Conservation (phyloP, 2,113 vertebrate genomes). For the Syrmaticus mikado region DNA sequence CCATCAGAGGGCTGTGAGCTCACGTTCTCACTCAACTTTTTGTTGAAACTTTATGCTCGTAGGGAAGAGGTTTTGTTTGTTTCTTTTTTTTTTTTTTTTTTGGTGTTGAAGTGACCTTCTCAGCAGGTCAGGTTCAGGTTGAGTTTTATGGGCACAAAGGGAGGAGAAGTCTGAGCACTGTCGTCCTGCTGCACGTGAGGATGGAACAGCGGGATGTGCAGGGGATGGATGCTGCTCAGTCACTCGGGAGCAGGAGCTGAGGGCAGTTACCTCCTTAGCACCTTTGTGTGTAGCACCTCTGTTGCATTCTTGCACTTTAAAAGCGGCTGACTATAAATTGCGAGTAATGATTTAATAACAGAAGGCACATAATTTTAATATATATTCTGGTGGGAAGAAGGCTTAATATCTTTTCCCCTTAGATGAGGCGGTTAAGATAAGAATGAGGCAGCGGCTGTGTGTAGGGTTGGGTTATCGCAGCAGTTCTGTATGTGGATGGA, state of each 20-base stretch:
- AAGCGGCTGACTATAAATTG: conserved; percentile 11
- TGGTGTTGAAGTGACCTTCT: not conserved
- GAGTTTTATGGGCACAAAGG: not conserved
- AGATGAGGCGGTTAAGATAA: not conserved
- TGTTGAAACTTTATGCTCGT: not conserved
- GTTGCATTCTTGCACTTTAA: not conserved
- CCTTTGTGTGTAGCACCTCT: not conserved
- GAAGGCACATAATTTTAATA: not conserved
- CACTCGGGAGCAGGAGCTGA: not conserved
- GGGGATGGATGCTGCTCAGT: not conserved
- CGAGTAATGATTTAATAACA: not conserved
- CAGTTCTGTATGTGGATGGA: not conserved
- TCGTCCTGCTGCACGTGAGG: too few species aligned
- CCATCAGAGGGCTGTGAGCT: not conserved
- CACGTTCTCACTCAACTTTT: not conserved
- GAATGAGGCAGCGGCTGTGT: not conserved
- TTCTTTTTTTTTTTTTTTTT: not conserved
- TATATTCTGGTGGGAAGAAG: not conserved
- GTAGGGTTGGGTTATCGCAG: not conserved
- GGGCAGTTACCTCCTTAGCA: not conserved
- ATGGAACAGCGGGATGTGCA: too few species aligned
- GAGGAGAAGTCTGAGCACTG: not conserved
- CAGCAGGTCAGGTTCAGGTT: not conserved
- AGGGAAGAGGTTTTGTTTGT: not conserved
- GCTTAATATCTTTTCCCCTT: not conserved